Percentiles rank a stretch among this genome's conserved stretches.
phyloP scores from a whole-genome alignment of 2,113 vertebrate species.

The Clinocottus analis region DNA sequence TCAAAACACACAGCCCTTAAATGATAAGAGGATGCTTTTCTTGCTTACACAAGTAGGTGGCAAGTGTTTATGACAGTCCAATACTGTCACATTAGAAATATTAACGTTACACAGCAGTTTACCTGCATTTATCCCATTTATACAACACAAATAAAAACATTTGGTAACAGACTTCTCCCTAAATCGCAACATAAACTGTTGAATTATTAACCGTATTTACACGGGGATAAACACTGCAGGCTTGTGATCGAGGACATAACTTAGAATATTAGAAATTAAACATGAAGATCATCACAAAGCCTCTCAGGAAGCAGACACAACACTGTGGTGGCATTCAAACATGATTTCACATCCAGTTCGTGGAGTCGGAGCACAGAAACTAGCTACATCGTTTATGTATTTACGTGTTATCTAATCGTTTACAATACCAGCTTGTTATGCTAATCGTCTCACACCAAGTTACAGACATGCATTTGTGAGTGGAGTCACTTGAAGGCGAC shows the following conservation, averaged over 20 bases:
- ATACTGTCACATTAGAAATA: constrained; percentile 17
- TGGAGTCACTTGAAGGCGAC: background rate
- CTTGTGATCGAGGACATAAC: background rate
- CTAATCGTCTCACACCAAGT: background rate
- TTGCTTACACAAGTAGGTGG: constrained; percentile 49
- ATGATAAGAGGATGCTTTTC: constrained; percentile 60
- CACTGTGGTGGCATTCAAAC: background rate
- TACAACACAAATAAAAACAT: background rate
- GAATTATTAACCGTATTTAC: background rate
- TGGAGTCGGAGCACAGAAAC: background rate
- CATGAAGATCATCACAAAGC: background rate
- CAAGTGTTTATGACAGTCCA: constrained; percentile 38
- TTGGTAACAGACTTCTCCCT: background rate
- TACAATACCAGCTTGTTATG: constrained; percentile 5
- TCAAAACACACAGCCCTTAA: constrained; percentile 48
- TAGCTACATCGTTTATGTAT: background rate
- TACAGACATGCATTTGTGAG: background rate
- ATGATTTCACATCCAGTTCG: background rate
- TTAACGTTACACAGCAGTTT: constrained; percentile 26
- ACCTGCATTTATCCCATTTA: constrained; percentile 1
- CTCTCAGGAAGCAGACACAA: background rate
- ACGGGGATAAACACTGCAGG: background rate
- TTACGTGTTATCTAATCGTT: background rate
- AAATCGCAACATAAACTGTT: background rate
- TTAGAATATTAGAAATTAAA: background rate